Evolutionary conservation across 2,888 invertebrate species (phyloP), one percentile per base, ranked within the genome.

Genomic region (Halocaridina rubra): DNA sequence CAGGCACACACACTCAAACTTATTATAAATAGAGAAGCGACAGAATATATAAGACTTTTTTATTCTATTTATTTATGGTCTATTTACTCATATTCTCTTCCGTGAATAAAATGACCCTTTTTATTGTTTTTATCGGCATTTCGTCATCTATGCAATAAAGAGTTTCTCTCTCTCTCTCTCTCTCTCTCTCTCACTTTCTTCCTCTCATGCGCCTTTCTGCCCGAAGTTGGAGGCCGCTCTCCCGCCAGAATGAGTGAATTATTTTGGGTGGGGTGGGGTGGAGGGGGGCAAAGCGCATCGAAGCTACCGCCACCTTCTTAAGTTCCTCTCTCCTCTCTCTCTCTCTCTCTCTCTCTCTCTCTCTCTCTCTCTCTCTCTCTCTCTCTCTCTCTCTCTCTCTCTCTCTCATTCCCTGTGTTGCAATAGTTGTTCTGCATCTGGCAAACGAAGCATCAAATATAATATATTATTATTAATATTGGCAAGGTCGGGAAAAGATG

Each of bases 1-100:
- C 79, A n/a, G n/a, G n/a, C n/a, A n/a, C n/a, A n/a, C n/a, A 79
- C 79, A 79, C 79, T 69, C 79, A 67, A 79, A 79, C 79, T 79
- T 79, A 79, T 79, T 79, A 79, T 79, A 79, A 79, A 79, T 79
- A 79, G 69, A 69, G 69, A 64, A 30, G 79, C 67, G n/a, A 57
- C 32, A 29, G 22, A n/a, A n/a, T n/a, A n/a, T 57, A 80, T 32
- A 27, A 7, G 72, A 19, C 53, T 4, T 30, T 80, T 80, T 72
- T 80, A 80, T 80, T 67, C 27, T 19, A 80, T 80, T 71, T 80
- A 67, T 78, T 39, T 39, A 24, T 2, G 16, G 29, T 4, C 32
- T 32, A 64, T 78, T 64, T 10, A 32, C n/a, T 27, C 64, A 27
- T 24, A 13, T 64, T 13, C 7, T 8, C 8, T 30, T 67, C 67